Evolutionary conservation across 2,797 vertebrate genomes (phyloP).

Genomic region (Falco naumanni): DNA sequence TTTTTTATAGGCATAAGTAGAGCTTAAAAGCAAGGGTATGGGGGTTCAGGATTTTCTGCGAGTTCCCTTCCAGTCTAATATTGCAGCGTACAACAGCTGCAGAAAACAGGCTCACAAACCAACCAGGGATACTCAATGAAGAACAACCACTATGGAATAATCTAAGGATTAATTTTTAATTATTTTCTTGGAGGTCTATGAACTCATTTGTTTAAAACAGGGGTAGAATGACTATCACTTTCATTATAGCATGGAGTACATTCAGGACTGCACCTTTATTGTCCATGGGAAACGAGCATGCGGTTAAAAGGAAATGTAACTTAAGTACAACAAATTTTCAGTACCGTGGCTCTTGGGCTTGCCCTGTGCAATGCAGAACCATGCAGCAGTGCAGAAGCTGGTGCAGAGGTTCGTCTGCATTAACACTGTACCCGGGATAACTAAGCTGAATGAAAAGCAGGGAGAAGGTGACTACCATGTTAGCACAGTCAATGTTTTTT

Average conservation of each 20-base stretch:
- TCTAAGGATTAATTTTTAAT: neutral
- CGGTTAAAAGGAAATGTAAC: neutral
- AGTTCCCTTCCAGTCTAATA: neutral
- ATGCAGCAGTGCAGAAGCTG: accelerated
- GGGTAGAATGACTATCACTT: neutral
- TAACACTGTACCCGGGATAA: neutral
- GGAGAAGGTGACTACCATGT: neutral
- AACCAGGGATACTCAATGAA: neutral
- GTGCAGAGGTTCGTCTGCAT: neutral
- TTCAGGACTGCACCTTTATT: neutral
- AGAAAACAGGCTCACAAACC: neutral
- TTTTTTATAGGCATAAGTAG: neutral
- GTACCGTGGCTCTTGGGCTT: neutral
- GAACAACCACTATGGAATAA: neutral
- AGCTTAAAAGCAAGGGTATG: neutral
- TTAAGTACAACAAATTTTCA: neutral
- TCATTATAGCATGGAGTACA: neutral
- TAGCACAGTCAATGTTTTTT: neutral
- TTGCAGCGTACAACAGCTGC: neutral
- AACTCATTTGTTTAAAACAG: neutral
- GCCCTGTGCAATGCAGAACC: neutral
- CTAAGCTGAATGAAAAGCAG: neutral
- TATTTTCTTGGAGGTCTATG: neutral
- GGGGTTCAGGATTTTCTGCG: neutral
- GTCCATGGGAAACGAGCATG: neutral